Base-by-base conservation (phyloP, 2,888 invertebrate genomes). In the Exocentrus adspersus region DNA sequence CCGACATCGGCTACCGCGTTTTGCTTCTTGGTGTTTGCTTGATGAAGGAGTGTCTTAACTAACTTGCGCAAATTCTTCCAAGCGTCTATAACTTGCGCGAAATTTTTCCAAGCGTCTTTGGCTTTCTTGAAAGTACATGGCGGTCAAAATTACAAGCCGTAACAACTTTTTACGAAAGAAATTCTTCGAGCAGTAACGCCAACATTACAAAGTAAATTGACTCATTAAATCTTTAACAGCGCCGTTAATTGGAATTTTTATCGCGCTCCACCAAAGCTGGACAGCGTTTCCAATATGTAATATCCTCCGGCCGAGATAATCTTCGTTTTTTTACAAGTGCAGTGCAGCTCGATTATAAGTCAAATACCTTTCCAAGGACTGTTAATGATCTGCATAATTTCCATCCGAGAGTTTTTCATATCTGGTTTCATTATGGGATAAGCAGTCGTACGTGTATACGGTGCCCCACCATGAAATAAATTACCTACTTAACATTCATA, bases 181-280 rank as follows among this genome's bases (percentile, higher is more conserved):
- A 54, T 54, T 54, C 41, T 19, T 56, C 46, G 57, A 57, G 57
- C 62, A 51, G 51, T 51, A 43, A 32, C 62, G 57, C 51, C 51
- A 57, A 43, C 62, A 57, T 52, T 57, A 51, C 51, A 41, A 43
- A 20, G 41, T 32, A 21, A 62, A 64, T 60, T 56, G 60, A 64
- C 43, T 64, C 57, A 60, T 60, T 64, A 60, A 64, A 64, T 64
- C 64, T 56, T 46, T 57, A 46, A 46, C 64, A 43, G 48, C 56
- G 37, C 57, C 46, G 45, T 60, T 60, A 60, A 64, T 60, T 60
- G 57, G 20, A 46, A 52, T 63, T 64, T 64, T 60, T 54, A n/a
- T 30, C 21, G 16, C 51, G 21, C 10, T 10, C 32, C 19, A 6
- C 51, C 51, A 51, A 51, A 51, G 20, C 32, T 9, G 51, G 51